These are phyloP conservation scores for Bungarus multicinctus DNA, from an alignment of 2,113 vertebrate genomes.

Conservation along the genomic window DNA sequence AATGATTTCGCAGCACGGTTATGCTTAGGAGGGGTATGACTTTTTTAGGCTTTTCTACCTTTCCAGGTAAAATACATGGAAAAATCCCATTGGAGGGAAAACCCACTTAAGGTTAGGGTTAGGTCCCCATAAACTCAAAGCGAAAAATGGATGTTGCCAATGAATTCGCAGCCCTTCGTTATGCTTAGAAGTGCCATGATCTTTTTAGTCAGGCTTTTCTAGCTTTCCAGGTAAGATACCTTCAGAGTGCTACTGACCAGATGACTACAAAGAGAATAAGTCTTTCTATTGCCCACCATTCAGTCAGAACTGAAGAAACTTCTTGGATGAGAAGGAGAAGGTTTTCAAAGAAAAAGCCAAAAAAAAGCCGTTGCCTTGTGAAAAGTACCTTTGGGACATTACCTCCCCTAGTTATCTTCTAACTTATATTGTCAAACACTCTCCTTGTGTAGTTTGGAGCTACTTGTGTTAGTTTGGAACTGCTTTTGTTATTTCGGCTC, in stretches of 20 bases:
- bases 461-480: background rate
- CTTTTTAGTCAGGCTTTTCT: too few relatives aligned
- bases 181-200: accelerated
- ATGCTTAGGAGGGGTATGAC: too few relatives aligned
- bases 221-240: too few relatives aligned
- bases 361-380: background rate
- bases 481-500: background rate
- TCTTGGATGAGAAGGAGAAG: background rate
- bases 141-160: too few relatives aligned
- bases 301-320: background rate
- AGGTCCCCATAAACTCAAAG: too few relatives aligned
- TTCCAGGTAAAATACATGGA: too few relatives aligned
- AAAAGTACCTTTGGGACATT: background rate
- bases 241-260: background rate
- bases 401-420: background rate
- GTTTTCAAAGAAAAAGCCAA: background rate
- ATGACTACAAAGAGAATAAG: background rate
- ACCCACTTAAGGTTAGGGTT: too few relatives aligned
- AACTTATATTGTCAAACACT: background rate
- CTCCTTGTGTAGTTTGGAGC: background rate
- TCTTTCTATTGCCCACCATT: background rate
- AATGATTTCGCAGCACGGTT: too few relatives aligned
- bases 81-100: too few relatives aligned
- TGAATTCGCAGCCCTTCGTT: accelerated
- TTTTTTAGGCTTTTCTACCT: too few relatives aligned